Evolutionary conservation across 2,888 invertebrate species (phyloP).

Genomic region (Campoletis raptor): DNA sequence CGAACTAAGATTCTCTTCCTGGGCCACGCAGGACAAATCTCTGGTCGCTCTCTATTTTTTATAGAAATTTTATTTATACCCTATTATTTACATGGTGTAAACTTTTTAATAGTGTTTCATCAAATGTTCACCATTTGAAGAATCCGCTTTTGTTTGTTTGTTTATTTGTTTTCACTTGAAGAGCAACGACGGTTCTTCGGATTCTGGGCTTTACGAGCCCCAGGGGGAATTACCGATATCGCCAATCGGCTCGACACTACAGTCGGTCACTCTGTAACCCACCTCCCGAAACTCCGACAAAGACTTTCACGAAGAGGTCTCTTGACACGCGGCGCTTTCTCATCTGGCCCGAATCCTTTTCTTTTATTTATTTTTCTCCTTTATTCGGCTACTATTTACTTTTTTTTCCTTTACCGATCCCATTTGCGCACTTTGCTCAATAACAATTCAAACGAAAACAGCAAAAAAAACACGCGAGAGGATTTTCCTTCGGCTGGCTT

Average conservation of each 20-base stretch:
- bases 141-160: background rate
- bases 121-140: constrained; percentile 7
- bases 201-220: constrained; percentile 45
- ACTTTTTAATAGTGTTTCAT: constrained; percentile 36
- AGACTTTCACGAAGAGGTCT: constrained; percentile 29
- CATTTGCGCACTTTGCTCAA: constrained; percentile 16
- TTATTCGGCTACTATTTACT: constrained; percentile 3
- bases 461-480: background rate
- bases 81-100: constrained; percentile 18
- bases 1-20: background rate
- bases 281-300: constrained; percentile 19
- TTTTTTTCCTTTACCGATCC: background rate
- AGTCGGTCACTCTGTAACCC: constrained; percentile 3
- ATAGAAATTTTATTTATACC: constrained; percentile 26
- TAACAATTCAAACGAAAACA: background rate
- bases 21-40: background rate
- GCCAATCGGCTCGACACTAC: constrained; percentile 33
- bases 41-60: background rate
- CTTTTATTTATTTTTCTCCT: constrained; percentile 15
- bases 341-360: constrained; percentile 28
- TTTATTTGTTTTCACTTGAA: background rate
- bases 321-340: constrained; percentile 46
- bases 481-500: background rate
- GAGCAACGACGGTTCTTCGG: constrained; percentile 13
- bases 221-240: constrained; percentile 62